A percentile compares a stretch with the other conserved stretches of the same genome.
Evolutionary conservation across 2,113 vertebrate species (phyloP).

Genomic region (Chelonoidis abingdonii): DNA sequence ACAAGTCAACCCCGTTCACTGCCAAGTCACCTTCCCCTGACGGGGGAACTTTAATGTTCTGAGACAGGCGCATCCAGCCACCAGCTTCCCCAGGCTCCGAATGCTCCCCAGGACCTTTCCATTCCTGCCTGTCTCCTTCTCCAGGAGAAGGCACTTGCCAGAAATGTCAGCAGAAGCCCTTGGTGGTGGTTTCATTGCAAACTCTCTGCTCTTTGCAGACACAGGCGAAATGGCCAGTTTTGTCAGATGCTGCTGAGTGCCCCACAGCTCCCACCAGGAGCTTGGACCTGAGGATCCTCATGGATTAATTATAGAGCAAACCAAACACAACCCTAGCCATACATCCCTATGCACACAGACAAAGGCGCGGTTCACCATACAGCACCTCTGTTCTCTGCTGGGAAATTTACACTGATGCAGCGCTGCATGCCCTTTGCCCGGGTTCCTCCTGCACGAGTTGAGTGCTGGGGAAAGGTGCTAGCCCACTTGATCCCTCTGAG

Average conservation of each 20-base stretch:
- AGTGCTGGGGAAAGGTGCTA: background rate
- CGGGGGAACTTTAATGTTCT: background rate
- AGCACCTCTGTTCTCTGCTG: background rate
- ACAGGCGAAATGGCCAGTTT: too few species aligned
- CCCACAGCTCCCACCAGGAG: background rate
- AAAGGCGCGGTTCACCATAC: background rate
- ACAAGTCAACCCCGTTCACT: background rate
- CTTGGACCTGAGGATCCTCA: background rate
- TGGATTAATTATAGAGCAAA: background rate
- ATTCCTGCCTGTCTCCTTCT: background rate
- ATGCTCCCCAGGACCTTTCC: background rate
- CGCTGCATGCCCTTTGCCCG: background rate
- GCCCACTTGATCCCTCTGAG: background rate
- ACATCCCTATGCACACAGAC: background rate
- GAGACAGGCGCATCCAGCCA: background rate
- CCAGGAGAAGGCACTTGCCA: background rate
- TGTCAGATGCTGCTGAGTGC: background rate
- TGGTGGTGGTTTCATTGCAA: background rate
- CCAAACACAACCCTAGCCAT: background rate
- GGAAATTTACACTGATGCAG: background rate
- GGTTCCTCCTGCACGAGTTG: background rate
- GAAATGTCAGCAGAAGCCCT: background rate
- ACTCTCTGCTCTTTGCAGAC: background rate
- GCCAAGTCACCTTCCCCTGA: background rate
- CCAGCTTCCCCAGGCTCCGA: background rate